Base-by-base conservation (phyloP, 2,888 invertebrate genomes). In the Synanthedon formicaeformis region DNA sequence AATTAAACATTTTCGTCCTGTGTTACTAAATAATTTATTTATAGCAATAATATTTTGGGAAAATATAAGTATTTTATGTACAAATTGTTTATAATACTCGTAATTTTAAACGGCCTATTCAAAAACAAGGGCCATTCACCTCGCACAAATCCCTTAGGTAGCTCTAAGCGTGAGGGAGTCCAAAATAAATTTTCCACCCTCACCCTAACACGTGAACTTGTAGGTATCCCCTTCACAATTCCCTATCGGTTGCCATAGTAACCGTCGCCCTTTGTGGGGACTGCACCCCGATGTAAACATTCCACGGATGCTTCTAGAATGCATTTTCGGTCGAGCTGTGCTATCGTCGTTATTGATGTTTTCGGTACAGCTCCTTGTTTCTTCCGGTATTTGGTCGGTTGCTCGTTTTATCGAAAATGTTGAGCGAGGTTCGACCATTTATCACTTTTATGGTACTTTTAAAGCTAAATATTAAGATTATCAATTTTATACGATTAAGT, bases 161-260 rank as follows among this genome's bases (percentile, higher is more conserved):
- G 57, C 62, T 57, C 66, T 76, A 72, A 78, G 67, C 75, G 73
- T 64, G 71, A 71, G 80, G 79, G 79, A 72, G 78, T 71, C 74
- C 67, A 67, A 79, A 83, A 83, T 82, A 83, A 73, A 77, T 77
- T n/a, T 69, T 73, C 76, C 80, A 75, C 83, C 82, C 82, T 81
- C 81, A 71, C 76, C 78, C 77, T 79, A 81, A 78, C 79, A 78
- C 72, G 71, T 71, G 71, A 69, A 64, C 62, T 58, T 66, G 66
- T 68, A 69, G 66, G 70, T 71, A 71, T 75, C 75, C 76, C 81
- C 78, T 77, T 78, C 69, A 67, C 71, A 62, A 60, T 68, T 74
- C 81, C 77, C 78, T 65, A 66, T 59, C 60, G 60, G 80, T 81
- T 67, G 67, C 67, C 61, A 79, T 80, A 68, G 72, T 65, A 61